Evolutionary conservation across 2,888 invertebrate species (phyloP).

Genomic region (Nebria salina): DNA sequence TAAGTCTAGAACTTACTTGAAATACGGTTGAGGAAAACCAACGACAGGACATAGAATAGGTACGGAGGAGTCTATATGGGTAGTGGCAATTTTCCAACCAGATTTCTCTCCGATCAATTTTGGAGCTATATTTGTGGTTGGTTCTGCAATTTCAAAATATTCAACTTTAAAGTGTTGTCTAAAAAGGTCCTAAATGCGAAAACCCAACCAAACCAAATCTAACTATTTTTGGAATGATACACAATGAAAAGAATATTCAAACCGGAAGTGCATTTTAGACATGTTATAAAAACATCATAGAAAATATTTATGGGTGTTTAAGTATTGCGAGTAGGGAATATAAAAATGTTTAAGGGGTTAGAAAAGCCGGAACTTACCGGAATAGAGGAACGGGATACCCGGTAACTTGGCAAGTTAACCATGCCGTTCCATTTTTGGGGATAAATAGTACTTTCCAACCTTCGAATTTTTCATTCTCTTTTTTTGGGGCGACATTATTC

Average conservation of each 20-base stretch:
- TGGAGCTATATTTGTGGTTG: slow-evolving; percentile 63
- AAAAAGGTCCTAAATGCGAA: neutral
- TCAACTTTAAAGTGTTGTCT: no score
- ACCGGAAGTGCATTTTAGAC: no score
- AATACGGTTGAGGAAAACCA: slow-evolving; percentile 73
- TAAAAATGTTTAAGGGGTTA: slow-evolving; percentile 10
- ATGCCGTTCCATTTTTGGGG: slow-evolving; percentile 65
- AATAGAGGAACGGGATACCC: slow-evolving; percentile 69
- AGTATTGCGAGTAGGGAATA: neutral
- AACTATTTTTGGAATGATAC: no score
- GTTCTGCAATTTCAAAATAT: slow-evolving; percentile 56
- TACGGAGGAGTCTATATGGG: slow-evolving; percentile 65
- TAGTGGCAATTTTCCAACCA: slow-evolving; percentile 71
- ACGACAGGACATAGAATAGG: slow-evolving; percentile 76
- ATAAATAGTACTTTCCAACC: slow-evolving; percentile 72
- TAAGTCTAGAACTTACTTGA: slow-evolving; percentile 30
- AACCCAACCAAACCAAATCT: neutral
- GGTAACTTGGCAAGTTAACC: slow-evolving; percentile 72
- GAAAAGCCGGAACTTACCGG: slow-evolving; percentile 69
- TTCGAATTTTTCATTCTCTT: slow-evolving; percentile 67
- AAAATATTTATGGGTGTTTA: no score
- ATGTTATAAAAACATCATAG: no score
- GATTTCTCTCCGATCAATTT: slow-evolving; percentile 62
- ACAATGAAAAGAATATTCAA: no score
- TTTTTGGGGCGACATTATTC: slow-evolving; percentile 72